phyloP scores from a whole-genome alignment of 2,888 invertebrate genomes.

The Hofmannophila pseudospretella region DNA sequence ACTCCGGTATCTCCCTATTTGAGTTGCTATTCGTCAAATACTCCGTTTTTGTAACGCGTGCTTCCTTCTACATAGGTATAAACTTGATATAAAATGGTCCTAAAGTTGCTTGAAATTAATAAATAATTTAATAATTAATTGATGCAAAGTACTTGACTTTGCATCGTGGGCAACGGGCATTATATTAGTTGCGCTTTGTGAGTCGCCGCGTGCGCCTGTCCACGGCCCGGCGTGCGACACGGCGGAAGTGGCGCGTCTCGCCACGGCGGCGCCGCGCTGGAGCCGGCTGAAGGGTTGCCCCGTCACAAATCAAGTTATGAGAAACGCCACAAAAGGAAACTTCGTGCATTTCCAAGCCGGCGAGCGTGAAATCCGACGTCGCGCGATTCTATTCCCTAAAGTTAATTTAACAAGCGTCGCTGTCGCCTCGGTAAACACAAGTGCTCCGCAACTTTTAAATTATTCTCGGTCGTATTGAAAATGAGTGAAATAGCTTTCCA shows the following conservation, averaged over 20 bases:
- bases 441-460: conserved; percentile 18
- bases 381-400: conserved; percentile 29
- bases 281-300: conserved; percentile 71
- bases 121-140: too few species aligned
- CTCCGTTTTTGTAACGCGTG: too few species aligned
- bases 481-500: too few species aligned
- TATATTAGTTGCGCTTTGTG: neutral
- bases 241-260: conserved; percentile 69
- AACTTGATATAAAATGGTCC: too few species aligned
- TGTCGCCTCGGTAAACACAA: conserved; percentile 18
- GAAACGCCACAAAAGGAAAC: conserved; percentile 76
- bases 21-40: too few species aligned
- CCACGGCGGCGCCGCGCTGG: conserved; percentile 70
- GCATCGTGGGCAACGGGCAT: too few species aligned
- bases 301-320: conserved; percentile 77
- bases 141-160: too few species aligned
- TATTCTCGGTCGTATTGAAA: conserved; percentile 15
- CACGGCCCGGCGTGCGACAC: conserved; percentile 2
- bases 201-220: neutral
- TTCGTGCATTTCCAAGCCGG: conserved; percentile 73
- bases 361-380: conserved; percentile 64
- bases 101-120: too few species aligned
- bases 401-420: conserved; percentile 25
- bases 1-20: too few species aligned
- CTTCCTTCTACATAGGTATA: too few species aligned